Percentiles rank a stretch among this genome's conserved stretches.
Evolutionary conservation across 2,797 vertebrate genomes (phyloP).

Genomic region (Parauchenoglanis ngamensis): DNA sequence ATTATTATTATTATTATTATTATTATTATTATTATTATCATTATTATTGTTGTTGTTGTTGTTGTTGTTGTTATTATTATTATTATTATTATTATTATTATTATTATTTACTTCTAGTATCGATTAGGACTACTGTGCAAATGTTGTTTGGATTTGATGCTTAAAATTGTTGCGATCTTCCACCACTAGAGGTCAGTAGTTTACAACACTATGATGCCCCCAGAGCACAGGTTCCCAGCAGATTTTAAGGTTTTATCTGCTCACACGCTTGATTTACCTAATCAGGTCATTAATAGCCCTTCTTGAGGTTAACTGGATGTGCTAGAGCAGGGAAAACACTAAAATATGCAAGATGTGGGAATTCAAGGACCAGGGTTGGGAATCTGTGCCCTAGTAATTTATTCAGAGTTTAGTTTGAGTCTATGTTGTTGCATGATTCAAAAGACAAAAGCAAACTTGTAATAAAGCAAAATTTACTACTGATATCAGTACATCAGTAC

Average conservation of each 20-base stretch:
- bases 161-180: background rate
- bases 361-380: background rate
- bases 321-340: background rate
- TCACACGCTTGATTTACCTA: background rate
- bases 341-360: background rate
- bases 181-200: constrained; percentile 18
- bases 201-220: background rate
- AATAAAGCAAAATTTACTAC: too few relatives aligned
- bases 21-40: too few relatives aligned
- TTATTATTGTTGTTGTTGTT: too few relatives aligned
- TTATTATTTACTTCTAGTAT: too few relatives aligned
- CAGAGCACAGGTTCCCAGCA: background rate
- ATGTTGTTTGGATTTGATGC: background rate
- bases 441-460: background rate
- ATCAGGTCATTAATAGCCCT: background rate
- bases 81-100: too few relatives aligned
- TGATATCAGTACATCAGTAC: background rate
- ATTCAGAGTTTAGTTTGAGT: background rate
- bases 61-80: too few relatives aligned
- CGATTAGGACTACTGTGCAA: too few relatives aligned
- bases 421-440: background rate
- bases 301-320: background rate
- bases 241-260: background rate
- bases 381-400: background rate
- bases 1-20: too few relatives aligned